Percentiles rank a stretch among this genome's conserved stretches.
These are phyloP conservation scores for Nasalis larvatus DNA, from an alignment of 2,113 vertebrate genomes.

Conservation along the genomic window DNA sequence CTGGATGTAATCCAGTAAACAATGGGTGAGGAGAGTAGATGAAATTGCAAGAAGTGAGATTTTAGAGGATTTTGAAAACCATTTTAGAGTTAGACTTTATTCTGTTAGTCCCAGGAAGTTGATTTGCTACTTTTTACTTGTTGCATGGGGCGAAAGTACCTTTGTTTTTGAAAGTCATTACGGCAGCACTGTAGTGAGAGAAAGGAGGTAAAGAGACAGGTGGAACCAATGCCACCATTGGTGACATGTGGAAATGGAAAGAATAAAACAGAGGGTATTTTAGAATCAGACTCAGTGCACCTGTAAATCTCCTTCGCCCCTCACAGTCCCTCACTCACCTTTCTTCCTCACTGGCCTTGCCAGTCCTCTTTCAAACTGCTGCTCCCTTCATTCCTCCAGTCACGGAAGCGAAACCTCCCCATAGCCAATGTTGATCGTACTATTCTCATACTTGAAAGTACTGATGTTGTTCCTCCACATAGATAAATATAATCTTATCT, in stretches of 20 bases:
- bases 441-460: neutral
- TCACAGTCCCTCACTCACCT: fast-evolving
- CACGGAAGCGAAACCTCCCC: neutral
- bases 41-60: neutral
- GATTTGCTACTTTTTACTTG: neutral
- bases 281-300: neutral
- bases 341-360: neutral
- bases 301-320: fast-evolving
- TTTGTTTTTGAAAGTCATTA: neutral
- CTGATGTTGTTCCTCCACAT: neutral
- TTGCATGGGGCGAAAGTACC: neutral
- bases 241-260: neutral
- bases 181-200: neutral
- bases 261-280: neutral
- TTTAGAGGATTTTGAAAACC: neutral
- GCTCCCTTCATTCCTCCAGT: neutral
- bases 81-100: neutral
- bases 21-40: neutral
- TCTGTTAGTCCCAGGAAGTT: neutral
- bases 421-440: neutral
- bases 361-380: neutral
- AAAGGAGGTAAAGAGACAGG: neutral
- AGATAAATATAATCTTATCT: neutral
- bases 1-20: neutral
- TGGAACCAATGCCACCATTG: neutral